phyloP scores from a whole-genome alignment of 2,797 vertebrate species.

The Orestias chungarensis region DNA sequence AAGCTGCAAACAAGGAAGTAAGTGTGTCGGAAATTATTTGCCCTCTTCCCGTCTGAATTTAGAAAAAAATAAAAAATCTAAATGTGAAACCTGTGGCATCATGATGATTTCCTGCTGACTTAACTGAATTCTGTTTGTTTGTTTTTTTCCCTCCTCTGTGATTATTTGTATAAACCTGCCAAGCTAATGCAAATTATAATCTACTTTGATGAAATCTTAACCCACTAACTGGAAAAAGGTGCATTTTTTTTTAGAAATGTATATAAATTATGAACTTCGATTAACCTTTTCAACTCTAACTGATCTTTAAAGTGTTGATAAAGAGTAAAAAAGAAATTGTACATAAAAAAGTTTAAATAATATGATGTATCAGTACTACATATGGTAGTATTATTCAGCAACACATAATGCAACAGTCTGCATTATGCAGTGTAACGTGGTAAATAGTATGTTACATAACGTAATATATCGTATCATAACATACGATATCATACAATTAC shows the following conservation, averaged over 20 bases:
- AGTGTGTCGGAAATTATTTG: not conserved
- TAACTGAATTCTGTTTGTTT: not conserved
- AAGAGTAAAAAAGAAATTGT: too few species aligned
- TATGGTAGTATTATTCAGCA: not conserved
- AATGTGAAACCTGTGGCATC: not conserved
- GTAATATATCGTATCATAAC: not conserved
- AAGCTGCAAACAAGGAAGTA: constrained; percentile 44
- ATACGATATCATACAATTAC: not conserved
- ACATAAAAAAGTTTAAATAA: too few species aligned
- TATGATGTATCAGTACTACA: too few species aligned
- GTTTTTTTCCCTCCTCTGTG: not conserved
- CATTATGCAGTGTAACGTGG: too few species aligned
- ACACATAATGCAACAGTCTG: not conserved
- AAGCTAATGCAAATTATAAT: not conserved
- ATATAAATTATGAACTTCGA: too few species aligned
- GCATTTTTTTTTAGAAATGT: not conserved
- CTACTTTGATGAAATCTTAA: too few species aligned
- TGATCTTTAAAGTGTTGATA: too few species aligned
- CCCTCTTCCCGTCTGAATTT: not conserved
- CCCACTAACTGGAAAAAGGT: not conserved
- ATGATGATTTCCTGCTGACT: constrained; percentile 7
- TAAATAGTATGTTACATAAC: not conserved
- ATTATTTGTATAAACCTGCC: not conserved
- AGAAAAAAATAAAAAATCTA: not conserved
- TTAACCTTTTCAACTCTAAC: too few species aligned